Evolutionary conservation across 2,113 vertebrate species (phyloP), one percentile per base, ranked within the genome.

Genomic region (Crotalus helleri): DNA sequence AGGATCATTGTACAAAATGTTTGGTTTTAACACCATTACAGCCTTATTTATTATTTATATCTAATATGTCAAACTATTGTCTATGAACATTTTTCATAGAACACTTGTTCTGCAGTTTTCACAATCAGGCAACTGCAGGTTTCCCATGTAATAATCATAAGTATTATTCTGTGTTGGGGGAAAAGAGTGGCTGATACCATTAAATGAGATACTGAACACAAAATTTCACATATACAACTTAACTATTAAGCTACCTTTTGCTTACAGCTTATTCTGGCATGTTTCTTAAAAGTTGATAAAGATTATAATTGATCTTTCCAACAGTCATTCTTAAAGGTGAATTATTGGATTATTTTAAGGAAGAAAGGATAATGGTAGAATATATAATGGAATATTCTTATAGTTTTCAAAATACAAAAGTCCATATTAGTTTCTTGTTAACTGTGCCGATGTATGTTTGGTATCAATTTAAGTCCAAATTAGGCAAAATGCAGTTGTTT

Each of bases 51-150:
- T 88, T 92, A 94, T 57, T 94, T 88, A 51, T 59, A 93, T 95
- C 51, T 90, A 85, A 81, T 91, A 86, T 95, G 53, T 93, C 85
- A 93, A 95, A 91, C 26, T 44, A 54, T 90, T 92, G 92, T 93
- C 90, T 17, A 3, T 94, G 93, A 94, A 93, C 88, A 91, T 44
- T 51, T 87, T 96, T 58, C 91, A 26, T 0, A 17, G 39, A 74
- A 85, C n/a, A 29, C 92, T 8, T n/a, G 26, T 88, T 96, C 7
- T 88, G 92, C 54, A 94, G 0, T 69, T 91, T 93, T 90, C 89
- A 91, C 51, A 95, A 53, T 87, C 93, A 49, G 24, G 21, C 53
- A 59, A 44, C 19, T 91, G 21, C 44, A 26, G 87, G 64, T 54
- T 94, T 54, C 7, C 93, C 19, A 88, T 1, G 29, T 51, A 92